Base-by-base conservation (phyloP, 2,113 vertebrate species). In the Notiomystis cincta region DNA sequence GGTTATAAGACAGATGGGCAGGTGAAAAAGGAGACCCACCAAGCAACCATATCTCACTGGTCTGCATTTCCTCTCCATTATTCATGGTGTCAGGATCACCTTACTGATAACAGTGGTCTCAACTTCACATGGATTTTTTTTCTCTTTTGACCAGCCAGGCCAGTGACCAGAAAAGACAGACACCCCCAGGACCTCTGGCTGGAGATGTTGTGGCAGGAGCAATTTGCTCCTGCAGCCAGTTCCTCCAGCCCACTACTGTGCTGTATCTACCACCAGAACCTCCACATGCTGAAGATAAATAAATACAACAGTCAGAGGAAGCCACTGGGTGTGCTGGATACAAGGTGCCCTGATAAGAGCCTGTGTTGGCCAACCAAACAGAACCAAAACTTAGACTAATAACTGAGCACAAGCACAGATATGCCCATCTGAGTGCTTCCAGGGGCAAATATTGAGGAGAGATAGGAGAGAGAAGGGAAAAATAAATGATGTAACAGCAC, bases 41-140 rank as follows among this genome's bases (percentile, higher is more conserved):
- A 75, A 94, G 98, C 98, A 98, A 98, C 98, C 98, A 95, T 98
- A 98, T 98, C 98, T 91, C 96, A 94, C 96, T 96, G 96, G 98
- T 98, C 97, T 97, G 91, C 10, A 67, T 97, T 94, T 95, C 80
- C 97, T 98, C 97, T 99, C 93, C 98, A 99, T 99, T 99, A 99
- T 99, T 99, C 97, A 99, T 99, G 96, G 97, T 98, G 96, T 97
- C 92, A 95, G 98, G 98, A 99, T 99, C 99, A 91, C 96, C 97
- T 99, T 99, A 99, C 99, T 77, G 95, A 97, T 97, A 92, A 97
- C 96, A 96, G 95, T 91, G 83, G 81, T 97, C 98, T 98, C 98
- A 96, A 94, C 97, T 98, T 98, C 81, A 98, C 96, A 71, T 87
- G 92, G 90, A 84, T 53, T 27, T 35, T 66, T 21, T 73, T 92